phyloP scores from a whole-genome alignment of 2,888 invertebrate genomes.

The Uloborus plumipes region DNA sequence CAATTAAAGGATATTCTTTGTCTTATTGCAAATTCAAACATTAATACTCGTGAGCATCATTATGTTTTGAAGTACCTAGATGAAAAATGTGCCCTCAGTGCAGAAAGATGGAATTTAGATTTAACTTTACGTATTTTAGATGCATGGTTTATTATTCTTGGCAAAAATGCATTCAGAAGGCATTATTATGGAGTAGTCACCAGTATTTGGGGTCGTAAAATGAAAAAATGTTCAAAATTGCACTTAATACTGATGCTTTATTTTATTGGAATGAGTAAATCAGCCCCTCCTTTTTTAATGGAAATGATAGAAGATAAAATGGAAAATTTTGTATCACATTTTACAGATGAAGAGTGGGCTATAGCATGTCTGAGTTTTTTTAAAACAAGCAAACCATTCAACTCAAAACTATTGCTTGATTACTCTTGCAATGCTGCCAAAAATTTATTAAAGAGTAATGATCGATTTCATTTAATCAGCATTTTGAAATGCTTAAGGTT shows the following conservation, averaged over 20 bases:
- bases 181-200: constrained; percentile 37
- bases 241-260: constrained; percentile 52
- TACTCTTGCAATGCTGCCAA: constrained; percentile 17
- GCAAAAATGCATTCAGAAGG: constrained; percentile 20
- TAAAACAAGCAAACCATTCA: constrained; percentile 43
- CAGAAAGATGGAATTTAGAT: constrained; percentile 47
- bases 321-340: constrained; percentile 24
- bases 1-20: constrained; percentile 46
- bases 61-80: constrained; percentile 37
- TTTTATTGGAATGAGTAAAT: constrained; percentile 50
- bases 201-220: constrained; percentile 33
- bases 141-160: constrained; percentile 55
- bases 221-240: constrained; percentile 38
- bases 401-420: constrained; percentile 19
- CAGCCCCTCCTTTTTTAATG: constrained; percentile 35
- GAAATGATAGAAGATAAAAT: constrained; percentile 29
- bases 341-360: constrained; percentile 42
- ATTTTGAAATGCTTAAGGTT: constrained; percentile 46
- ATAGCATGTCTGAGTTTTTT: constrained; percentile 50
- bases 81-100: constrained; percentile 56
- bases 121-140: constrained; percentile 47
- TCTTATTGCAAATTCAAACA: constrained; percentile 32
- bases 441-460: constrained; percentile 36
- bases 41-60: constrained; percentile 22
- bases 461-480: constrained; percentile 45